Conservation (phyloP, 2,797 vertebrate species). For the Gallinago stenura region DNA sequence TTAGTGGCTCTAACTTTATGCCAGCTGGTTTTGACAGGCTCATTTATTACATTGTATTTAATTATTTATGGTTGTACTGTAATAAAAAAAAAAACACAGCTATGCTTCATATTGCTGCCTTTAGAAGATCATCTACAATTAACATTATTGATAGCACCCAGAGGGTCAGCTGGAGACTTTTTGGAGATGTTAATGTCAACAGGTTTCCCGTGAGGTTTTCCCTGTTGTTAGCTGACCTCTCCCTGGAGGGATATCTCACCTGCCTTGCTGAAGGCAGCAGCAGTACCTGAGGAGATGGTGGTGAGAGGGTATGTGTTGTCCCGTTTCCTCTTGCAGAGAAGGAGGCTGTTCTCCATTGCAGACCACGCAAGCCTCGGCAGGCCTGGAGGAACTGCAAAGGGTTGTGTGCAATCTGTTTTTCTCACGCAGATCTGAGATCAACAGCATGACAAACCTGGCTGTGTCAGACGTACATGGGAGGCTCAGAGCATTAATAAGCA, state of each 20-base stretch:
- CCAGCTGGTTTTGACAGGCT: neutral
- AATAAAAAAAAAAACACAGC: neutral
- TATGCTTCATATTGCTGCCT: neutral
- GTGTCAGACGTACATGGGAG: neutral
- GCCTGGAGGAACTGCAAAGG: neutral
- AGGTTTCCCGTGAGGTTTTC: neutral
- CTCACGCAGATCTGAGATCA: neutral
- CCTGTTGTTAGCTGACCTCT: neutral
- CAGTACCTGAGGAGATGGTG: neutral
- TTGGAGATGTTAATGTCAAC: neutral
- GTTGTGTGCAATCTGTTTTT: constrained; percentile 27
- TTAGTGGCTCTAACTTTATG: neutral
- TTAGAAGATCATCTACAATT: neutral
- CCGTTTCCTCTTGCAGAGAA: neutral
- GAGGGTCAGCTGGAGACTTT: neutral
- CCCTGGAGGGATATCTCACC: neutral
- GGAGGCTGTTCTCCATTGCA: rapidly evolving
- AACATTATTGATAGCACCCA: neutral
- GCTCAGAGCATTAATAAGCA: constrained; percentile 5
- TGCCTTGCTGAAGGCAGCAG: neutral
- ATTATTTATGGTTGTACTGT: constrained; percentile 26
- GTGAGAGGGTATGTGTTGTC: neutral
- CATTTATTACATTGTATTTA: neutral
- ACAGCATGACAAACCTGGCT: constrained; percentile 31
- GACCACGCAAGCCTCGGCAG: neutral